Conservation (phyloP, 92 coral and sea anemone species). For the Parazoanthus swiftii region DNA sequence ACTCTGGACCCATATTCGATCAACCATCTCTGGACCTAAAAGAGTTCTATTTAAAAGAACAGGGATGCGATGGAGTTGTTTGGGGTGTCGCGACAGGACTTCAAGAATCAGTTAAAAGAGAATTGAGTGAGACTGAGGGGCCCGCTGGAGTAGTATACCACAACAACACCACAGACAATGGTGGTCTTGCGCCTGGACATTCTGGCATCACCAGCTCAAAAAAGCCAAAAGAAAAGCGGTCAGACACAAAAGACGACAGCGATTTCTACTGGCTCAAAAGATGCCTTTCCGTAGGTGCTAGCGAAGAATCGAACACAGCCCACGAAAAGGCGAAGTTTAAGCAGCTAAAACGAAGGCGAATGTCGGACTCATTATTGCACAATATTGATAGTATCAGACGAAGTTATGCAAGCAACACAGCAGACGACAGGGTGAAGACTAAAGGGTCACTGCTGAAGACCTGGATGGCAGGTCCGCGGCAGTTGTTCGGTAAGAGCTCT, state of each 20-base stretch:
- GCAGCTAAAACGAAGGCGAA: background rate
- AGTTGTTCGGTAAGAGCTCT: constrained; percentile 18
- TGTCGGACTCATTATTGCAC: constrained; percentile 34
- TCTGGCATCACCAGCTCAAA: background rate
- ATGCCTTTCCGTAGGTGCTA: constrained; percentile 24
- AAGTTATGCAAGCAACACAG: constrained; percentile 18
- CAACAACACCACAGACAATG: background rate
- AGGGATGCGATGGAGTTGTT: background rate
- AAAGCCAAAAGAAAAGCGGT: background rate
- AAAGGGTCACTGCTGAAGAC: constrained; percentile 13
- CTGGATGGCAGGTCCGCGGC: constrained; percentile 10
- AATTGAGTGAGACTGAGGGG: background rate
- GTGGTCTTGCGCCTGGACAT: background rate
- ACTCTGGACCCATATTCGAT: background rate
- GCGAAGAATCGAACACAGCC: background rate
- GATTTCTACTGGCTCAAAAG: constrained; percentile 29
- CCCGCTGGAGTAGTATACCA: background rate
- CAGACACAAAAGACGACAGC: constrained; percentile 3
- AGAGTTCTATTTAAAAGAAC: background rate
- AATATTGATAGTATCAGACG: constrained; percentile 9
- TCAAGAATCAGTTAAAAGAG: background rate
- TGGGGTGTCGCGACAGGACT: background rate
- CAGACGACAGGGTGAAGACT: constrained; percentile 11
- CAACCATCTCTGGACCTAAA: background rate
- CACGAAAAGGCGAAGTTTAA: background rate